Evolutionary conservation across 2,888 invertebrate genomes (phyloP), one percentile per base, ranked within the genome.

Genomic region (Orchesella flavescens): DNA sequence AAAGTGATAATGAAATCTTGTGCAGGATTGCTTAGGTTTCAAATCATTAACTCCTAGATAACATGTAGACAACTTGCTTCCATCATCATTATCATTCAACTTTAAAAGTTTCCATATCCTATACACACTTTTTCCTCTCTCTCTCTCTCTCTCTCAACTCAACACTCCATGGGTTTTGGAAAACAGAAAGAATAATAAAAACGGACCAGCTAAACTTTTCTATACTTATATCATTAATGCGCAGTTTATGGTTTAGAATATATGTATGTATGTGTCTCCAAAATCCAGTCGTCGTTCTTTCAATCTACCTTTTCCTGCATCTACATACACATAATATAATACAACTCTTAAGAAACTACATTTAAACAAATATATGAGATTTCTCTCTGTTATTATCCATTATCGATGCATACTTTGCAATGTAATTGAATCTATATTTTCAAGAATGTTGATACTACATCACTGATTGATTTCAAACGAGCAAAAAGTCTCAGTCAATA

Each of bases 351-450:
- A n/a, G 66, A 66, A 66, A 66, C 19, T 66, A 66, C 13, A 44
- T 66, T 66, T 66, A 66, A 43, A 66, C 44, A 66, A 66, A 66
- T 66, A 66, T 66, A 55, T 74, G 74, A 81, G 74, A 74, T 81
- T 74, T 81, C 57, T 61, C 74, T 81, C 66, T 74, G 34, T 73
- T 80, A 74, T 81, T 74, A 81, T 74, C 74, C n/a, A 34, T 65
- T 66, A 81, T 74, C 81, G 74, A 81, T 81, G 81, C 81, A 74
- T 49, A 24, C 66, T 79, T 79, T 79, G 46, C 72, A 68, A 59
- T 59, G n/a, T 65, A 44, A 53, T 69, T 69, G 49, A 43, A 49
- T 13, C 66, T 66, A 66, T 66, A 66, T 68, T 21, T 57, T n/a
- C 49, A 10, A 71, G 57, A 69, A 43, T 69, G 69, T 49, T 69